Percentiles rank a stretch among this genome's conserved stretches.
These are phyloP conservation scores for Botrylloides violaceus DNA, from an alignment of 23 tunicate species.

Conservation along the genomic window DNA sequence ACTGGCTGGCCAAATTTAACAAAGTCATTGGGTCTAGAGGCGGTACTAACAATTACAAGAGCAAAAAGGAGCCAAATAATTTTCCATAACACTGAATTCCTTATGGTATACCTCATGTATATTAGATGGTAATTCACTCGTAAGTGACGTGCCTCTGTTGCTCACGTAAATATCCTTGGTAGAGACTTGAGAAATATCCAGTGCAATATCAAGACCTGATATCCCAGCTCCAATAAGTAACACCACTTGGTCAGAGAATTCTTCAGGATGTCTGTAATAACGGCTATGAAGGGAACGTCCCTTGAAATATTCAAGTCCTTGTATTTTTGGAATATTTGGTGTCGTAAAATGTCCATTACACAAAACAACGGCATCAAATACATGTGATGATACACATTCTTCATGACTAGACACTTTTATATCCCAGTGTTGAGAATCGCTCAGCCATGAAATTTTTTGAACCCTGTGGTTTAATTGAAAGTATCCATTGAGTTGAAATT, in stretches of 20 bases:
- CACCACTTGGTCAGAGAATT: conserved; percentile 31
- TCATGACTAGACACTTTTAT: conserved; percentile 23
- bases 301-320: conserved; percentile 34
- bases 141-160: conserved; percentile 28
- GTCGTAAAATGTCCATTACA: conserved; percentile 76
- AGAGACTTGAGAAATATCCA: conserved; percentile 34
- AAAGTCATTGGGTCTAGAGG: no score
- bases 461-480: conserved; percentile 33
- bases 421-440: conserved; percentile 4
- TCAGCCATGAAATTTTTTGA: not conserved
- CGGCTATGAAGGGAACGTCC: conserved; percentile 69
- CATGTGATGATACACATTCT: conserved; percentile 18
- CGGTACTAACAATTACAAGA: no score
- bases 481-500: conserved; percentile 28
- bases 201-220: conserved; percentile 63
- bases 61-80: no score
- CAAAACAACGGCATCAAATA: conserved; percentile 64
- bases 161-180: conserved; percentile 40
- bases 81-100: no score
- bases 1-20: no score
- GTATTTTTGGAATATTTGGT: conserved; percentile 49
- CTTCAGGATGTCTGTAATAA: conserved; percentile 33
- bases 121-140: conserved; percentile 32
- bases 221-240: conserved; percentile 58
- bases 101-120: conserved; percentile 41